A percentile compares a stretch with the other conserved stretches of the same genome.
Evolutionary conservation across 2,888 invertebrate genomes (phyloP).

Genomic region (Andrena praecox): DNA sequence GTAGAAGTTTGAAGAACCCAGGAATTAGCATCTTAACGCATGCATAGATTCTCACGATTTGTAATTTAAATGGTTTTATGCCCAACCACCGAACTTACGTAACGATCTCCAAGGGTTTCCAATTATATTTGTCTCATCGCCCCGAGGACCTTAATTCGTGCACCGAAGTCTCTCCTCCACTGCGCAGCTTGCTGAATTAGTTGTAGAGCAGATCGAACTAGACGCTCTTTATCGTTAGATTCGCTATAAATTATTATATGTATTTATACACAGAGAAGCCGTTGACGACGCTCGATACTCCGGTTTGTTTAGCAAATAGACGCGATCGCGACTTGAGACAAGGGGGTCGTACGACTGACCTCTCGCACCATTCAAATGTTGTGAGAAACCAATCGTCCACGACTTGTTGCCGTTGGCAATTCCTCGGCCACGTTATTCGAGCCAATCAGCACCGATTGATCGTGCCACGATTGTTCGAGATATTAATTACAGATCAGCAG

Average conservation of each 20-base stretch:
- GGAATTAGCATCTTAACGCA: background rate
- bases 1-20: background rate
- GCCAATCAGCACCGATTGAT: too few species aligned
- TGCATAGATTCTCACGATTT: background rate
- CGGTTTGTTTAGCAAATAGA: slow-evolving; percentile 53
- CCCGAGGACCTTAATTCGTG: background rate
- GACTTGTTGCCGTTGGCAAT: background rate
- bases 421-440: background rate
- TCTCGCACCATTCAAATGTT: slow-evolving; percentile 4
- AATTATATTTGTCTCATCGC: too few species aligned
- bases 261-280: background rate
- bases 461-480: too few species aligned
- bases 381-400: background rate
- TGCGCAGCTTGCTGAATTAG: background rate
- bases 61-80: slow-evolving; percentile 16
- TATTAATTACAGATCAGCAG: too few species aligned
- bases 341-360: slow-evolving; percentile 44
- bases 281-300: background rate
- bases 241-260: background rate
- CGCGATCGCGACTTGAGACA: slow-evolving; percentile 10
- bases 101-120: too few species aligned
- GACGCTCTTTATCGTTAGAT: background rate
- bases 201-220: background rate
- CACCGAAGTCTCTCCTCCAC: background rate
- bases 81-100: background rate